Base-by-base conservation (phyloP, 2,797 vertebrate species). In the Tenualosa ilisha region DNA sequence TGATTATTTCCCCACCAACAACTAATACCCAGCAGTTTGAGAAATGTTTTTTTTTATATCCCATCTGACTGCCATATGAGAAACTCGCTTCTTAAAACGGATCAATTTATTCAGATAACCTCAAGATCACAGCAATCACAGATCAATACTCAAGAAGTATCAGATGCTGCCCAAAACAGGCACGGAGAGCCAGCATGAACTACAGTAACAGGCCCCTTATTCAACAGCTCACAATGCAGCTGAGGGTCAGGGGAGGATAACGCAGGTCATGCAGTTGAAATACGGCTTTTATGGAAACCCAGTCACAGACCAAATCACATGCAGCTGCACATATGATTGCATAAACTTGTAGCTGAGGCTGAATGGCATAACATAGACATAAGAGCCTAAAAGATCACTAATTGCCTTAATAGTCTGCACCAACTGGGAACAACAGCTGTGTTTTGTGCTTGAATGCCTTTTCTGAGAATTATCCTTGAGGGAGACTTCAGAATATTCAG, bases 71-170 rank as follows among this genome's bases (percentile, higher is more conserved):
- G 37, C 72, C 17, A 79, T 79, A 79, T 79, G 72, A 79, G 72
- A 7, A 79, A 85, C 88, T 86, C 61, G 82, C 88, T 84, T 75
- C 87, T 63, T 37, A 51, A 54, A 88, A 26, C 72, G 79, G 46
- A 86, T 85, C 87, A 86, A 86, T 88, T 22, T 82, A 50, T 61
- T 86, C 43, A 50, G 83, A 88, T 84, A 79, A 81, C 72, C 81
- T 24, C 61, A 84, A 85, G 82, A 81, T 86, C 65, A 49, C 68
- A 37, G 84, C 43, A 75, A 84, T 81, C 86, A 86, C 85, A 11
- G 86, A 84, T 85, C 89, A 85, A 89, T 90, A 79, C 83, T 82
- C 5, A 65, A 24, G 50, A 24, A 31, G 50, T 81, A 86, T 61
- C 72, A 43, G 17, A 40, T 79, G 7, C 72, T 43, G 37, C 2